Base-by-base conservation (phyloP, 2,888 invertebrate genomes). In the Ochropleura plecta region DNA sequence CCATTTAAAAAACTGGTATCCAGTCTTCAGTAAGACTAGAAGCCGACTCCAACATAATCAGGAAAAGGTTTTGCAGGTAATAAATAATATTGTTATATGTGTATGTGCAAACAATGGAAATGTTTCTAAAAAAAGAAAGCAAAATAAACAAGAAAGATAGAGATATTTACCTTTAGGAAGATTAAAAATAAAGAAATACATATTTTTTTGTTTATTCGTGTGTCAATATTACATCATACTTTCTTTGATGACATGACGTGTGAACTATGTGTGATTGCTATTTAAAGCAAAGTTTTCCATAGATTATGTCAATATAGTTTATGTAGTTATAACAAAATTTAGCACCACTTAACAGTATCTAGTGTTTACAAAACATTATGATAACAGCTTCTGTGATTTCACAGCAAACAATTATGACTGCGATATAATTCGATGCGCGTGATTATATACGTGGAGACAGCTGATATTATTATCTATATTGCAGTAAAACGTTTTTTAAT, bases 361-460 rank as follows among this genome's bases (percentile, higher is more conserved):
- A 16, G 14, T 83, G 78, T 85, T 84, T 48, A 86, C 70, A 40
- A 71, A 85, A 76, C 64, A 72, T 74, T 67, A 62, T 67, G 87
- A 83, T 86, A 87, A 74, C 76, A 76, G 68, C 67, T 72, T 53
- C 71, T 73, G 79, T 77, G 42, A 30, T 74, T 72, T 55, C 20
- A 70, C 48, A 51, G 64, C 71, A 86, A 85, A 84, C 66, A 71
- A 82, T 73, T 77, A 69, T 60, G 16, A 65, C 16, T 14, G 46
- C 57, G 55, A 62, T 72, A 46, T 68, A 46, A 62, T 70, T 77
- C 63, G 46, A 76, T 51, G 59, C 30, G 46, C 55, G 30, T 62
- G 46, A 70, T 69, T 49, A 55, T 51, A 68, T 5, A 55, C 59
- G 68, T 5, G 9, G 14, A 66, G 63, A 76, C 68, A 69, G 57